phyloP scores from a whole-genome alignment of 1,140 invertebrate genomes.

The Andricus grossulariae region DNA sequence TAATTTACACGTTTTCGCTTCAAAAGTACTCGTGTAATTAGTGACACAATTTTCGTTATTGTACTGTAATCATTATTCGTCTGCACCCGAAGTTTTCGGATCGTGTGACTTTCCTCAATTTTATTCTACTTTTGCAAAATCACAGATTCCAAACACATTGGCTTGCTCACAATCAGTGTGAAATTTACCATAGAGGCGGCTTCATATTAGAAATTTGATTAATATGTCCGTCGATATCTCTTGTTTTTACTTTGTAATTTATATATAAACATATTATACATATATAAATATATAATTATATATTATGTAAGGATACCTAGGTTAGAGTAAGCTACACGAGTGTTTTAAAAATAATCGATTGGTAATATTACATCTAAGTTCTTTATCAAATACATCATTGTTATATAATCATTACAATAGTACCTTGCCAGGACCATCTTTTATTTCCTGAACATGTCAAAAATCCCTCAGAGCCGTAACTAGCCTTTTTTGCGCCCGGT shows the following conservation, averaged over 20 bases:
- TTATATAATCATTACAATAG: slow-evolving; percentile 47
- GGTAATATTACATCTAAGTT: slow-evolving; percentile 18
- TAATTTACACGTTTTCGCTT: slow-evolving; percentile 9
- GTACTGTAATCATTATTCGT: slow-evolving; percentile 32
- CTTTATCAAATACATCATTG: slow-evolving; percentile 39
- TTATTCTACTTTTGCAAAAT: slow-evolving; percentile 16
- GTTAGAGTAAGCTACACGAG: slow-evolving; percentile 34
- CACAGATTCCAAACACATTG: slow-evolving; percentile 40
- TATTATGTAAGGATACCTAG: slow-evolving; percentile 32
- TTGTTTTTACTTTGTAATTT: slow-evolving; percentile 68
- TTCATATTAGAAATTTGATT: slow-evolving; percentile 61
- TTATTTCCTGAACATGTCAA: slow-evolving; percentile 4
- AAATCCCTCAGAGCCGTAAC: not conserved
- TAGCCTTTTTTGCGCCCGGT: too few relatives aligned
- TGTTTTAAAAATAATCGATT: slow-evolving; percentile 49
- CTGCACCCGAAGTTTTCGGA: slow-evolving; percentile 3
- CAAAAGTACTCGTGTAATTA: slow-evolving; percentile 38
- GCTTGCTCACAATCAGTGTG: slow-evolving; percentile 54
- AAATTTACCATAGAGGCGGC: slow-evolving; percentile 53
- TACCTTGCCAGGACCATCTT: slow-evolving; percentile 24
- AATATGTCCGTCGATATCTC: slow-evolving; percentile 54
- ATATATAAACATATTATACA: slow-evolving; percentile 54
- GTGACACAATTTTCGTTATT: slow-evolving; percentile 44
- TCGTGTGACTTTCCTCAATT: not conserved
- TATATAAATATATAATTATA: slow-evolving; percentile 44